These are phyloP conservation scores for Anser cygnoides DNA, from an alignment of 2,113 vertebrate species.

Conservation along the genomic window DNA sequence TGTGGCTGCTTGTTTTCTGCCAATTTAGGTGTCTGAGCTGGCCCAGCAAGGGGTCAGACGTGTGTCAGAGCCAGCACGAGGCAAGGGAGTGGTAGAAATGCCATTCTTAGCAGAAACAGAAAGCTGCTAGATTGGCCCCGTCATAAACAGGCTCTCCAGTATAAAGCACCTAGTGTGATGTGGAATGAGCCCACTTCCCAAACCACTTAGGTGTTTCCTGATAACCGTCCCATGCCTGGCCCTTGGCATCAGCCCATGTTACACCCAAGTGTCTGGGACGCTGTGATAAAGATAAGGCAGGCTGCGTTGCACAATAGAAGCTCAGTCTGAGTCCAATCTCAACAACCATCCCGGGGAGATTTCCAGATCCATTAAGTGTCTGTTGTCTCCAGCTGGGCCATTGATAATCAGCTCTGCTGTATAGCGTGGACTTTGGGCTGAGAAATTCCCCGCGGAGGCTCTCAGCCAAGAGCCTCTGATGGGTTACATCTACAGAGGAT, in stretches of 20 bases:
- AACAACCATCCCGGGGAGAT: not conserved
- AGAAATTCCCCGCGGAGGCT: not conserved
- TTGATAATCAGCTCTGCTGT: not conserved
- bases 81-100: not conserved
- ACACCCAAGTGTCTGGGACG: constrained; percentile 29
- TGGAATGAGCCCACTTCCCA: constrained; percentile 44
- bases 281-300: constrained; percentile 59
- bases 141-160: not conserved
- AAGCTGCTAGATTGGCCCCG: not conserved
- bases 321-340: not conserved
- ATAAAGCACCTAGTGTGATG: not conserved
- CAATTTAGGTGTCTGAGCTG: not conserved
- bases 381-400: constrained; percentile 5
- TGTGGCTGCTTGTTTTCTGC: not conserved
- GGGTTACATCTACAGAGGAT: not conserved
- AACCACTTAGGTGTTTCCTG: constrained; percentile 46
- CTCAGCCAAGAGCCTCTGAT: not conserved
- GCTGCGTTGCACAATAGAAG: not conserved
- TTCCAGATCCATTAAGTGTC: not conserved
- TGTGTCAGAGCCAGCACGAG: not conserved
- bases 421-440: not conserved
- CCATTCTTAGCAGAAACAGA: not conserved
- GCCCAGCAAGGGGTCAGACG: not conserved
- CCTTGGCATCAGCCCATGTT: constrained; percentile 36
- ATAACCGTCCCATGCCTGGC: constrained; percentile 7